These are phyloP conservation scores for Psix sp. DNA, from an alignment of 1,140 invertebrate genomes.

Conservation along the genomic window DNA sequence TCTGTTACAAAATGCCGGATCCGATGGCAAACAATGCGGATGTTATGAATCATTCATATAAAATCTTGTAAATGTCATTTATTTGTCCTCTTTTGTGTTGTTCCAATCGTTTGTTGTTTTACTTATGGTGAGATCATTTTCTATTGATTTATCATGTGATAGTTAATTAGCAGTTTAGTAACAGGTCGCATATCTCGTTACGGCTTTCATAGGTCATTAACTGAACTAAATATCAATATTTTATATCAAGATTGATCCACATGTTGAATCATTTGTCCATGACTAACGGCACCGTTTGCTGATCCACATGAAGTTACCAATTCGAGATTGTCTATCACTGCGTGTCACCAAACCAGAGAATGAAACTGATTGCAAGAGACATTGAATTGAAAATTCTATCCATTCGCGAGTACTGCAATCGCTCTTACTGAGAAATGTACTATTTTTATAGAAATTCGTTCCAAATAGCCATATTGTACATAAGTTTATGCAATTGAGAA, in stretches of 20 bases:
- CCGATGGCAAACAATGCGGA: constrained; percentile 2
- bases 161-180: too few species aligned
- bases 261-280: constrained; percentile 50
- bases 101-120: background rate
- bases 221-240: constrained; percentile 13
- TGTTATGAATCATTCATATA: constrained; percentile 15
- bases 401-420: constrained; percentile 12
- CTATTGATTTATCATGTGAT: background rate
- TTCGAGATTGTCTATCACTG: constrained; percentile 15
- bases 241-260: constrained; percentile 34
- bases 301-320: constrained; percentile 40
- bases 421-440: constrained; percentile 14
- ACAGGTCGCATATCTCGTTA: too few species aligned
- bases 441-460: constrained; percentile 26
- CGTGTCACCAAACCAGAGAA: constrained; percentile 31
- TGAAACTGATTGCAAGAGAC: constrained; percentile 34
- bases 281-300: constrained; percentile 33
- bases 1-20: background rate
- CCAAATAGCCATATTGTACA: constrained; percentile 23
- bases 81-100: too few species aligned
- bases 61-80: background rate
- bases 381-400: constrained; percentile 31
- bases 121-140: background rate
- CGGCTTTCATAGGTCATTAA: background rate
- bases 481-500: background rate